Base-by-base conservation (phyloP, 2,888 invertebrate species). In the Lasius fuliginosus region DNA sequence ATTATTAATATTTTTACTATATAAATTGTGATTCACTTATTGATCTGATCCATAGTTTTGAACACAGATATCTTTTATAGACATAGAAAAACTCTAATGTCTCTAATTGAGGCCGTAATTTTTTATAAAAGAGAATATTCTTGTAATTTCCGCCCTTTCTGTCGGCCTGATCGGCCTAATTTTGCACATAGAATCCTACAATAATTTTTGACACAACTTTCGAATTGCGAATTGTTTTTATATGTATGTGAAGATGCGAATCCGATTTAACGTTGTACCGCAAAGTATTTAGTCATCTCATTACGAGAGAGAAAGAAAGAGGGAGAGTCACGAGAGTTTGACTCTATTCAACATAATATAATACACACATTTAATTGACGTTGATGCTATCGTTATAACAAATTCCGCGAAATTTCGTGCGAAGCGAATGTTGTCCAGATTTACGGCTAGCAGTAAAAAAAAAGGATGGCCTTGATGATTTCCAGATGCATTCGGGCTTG, bases 21-120 rank as follows among this genome's bases (percentile, higher is more conserved):
- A 42, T 33, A 40, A 67, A 79, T 36, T 58, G n/a, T 53, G 42
- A 79, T 36, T 81, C 18, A 15, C 71, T 69, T 23, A 53, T 2
- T 60, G 18, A 18, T 42, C 36, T 12, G 36, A 58, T 30, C 46
- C 11, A 18, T 69, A 71, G 36, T 71, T 23, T 71, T n/a, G 56
- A 79, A 15, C 53, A 71, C 53, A 71, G 46, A 71, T 79, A 79
- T 81, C 71, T 77, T 81, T 81, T 81, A 81, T 71, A 81, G 36
- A 68, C 18, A 33, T 33, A 68, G 18, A 40, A 27, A 36, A 53
- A 60, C 27, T 42, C 15, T 46, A 60, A 62, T 60, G 49, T 71
- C 15, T 46, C 46, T 46, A 46, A 69, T 49, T 71, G 79, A 71
- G 33, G 9, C 36, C 0, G 42, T 71, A 60, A 81, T 71, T 81